Percentiles rank a stretch among this genome's conserved stretches.
Evolutionary conservation across 2,888 invertebrate genomes (phyloP).

Genomic region (Callosobruchus maculatus): DNA sequence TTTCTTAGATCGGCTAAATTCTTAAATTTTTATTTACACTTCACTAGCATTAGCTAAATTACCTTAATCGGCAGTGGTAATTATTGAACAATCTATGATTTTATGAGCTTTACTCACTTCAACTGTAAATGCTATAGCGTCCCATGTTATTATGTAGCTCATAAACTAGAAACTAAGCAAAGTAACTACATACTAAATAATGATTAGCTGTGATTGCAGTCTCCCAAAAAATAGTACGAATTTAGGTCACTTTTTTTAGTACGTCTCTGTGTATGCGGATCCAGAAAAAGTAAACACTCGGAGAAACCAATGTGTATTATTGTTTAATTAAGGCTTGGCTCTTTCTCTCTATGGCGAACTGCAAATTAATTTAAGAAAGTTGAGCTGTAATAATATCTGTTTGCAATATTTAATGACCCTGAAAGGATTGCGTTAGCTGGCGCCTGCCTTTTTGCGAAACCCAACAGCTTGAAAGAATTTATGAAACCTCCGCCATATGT

Average conservation of each 20-base stretch:
- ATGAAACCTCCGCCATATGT: background rate
- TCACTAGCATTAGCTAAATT: no score
- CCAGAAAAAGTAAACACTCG: slow-evolving; percentile 35
- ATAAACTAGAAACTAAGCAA: no score
- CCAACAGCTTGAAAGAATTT: background rate
- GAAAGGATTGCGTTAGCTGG: slow-evolving; percentile 26
- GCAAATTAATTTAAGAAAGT: slow-evolving; percentile 44
- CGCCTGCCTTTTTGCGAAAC: slow-evolving; percentile 24
- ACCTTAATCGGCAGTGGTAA: no score
- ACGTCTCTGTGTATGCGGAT: slow-evolving; percentile 15
- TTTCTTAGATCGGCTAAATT: no score
- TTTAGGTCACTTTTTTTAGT: background rate
- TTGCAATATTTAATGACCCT: slow-evolving; percentile 33
- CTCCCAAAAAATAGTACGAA: background rate
- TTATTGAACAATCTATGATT: no score
- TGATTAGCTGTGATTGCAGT: no score
- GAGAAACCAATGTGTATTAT: slow-evolving; percentile 42
- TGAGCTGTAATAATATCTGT: slow-evolving; percentile 35
- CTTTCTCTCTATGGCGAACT: slow-evolving; percentile 36
- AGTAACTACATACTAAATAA: no score
- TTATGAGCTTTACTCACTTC: no score
- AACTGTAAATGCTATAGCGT: no score
- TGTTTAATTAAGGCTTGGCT: slow-evolving; percentile 42
- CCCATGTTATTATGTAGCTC: no score
- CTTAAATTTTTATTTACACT: no score